Evolutionary conservation across 2,888 invertebrate species (phyloP).

Genomic region (Allacma fusca): DNA sequence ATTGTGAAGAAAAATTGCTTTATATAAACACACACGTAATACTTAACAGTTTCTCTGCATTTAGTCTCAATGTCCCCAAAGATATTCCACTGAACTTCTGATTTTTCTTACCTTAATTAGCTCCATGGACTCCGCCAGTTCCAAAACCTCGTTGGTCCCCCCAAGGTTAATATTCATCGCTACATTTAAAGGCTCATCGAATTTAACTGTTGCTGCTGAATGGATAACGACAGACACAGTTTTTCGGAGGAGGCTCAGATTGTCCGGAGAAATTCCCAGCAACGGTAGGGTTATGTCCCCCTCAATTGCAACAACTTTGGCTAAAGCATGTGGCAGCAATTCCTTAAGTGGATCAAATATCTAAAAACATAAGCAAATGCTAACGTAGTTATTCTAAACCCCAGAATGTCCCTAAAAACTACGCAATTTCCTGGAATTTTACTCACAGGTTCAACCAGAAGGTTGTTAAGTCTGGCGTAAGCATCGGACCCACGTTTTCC

Average conservation of each 20-base stretch:
- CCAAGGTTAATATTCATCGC: constrained; percentile 4
- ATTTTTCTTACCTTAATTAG: constrained; percentile 7
- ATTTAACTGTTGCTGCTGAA: constrained; percentile 27
- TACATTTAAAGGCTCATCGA: constrained; percentile 17
- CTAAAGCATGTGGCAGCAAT: neutral
- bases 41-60: no score
- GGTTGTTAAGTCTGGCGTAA: neutral
- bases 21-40: no score
- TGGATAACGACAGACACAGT: constrained; percentile 14
- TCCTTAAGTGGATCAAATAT: neutral
- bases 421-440: no score
- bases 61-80: no score
- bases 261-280: neutral
- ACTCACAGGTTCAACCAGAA: constrained; percentile 17
- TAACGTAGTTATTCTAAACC: no score
- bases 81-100: no score
- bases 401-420: no score
- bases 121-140: neutral
- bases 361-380: constrained; percentile 11
- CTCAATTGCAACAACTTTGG: neutral
- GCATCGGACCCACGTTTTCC: constrained; percentile 18
- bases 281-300: constrained; percentile 17
- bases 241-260: constrained; percentile 2
- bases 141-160: constrained; percentile 15
- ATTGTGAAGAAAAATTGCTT: no score